phyloP scores from a whole-genome alignment of 2,888 invertebrate species.

The Drosophila borborema region DNA sequence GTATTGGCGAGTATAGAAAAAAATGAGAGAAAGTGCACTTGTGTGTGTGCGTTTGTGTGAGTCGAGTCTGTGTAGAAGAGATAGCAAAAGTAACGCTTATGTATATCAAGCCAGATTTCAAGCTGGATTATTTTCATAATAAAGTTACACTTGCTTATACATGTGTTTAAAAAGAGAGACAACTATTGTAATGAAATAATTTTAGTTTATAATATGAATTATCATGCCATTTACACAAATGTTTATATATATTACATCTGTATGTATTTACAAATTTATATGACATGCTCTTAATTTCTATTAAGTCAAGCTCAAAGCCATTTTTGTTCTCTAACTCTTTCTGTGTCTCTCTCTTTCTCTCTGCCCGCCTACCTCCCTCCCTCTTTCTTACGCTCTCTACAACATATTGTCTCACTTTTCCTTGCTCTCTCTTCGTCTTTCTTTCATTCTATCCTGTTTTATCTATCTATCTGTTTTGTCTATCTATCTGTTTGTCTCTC shows the following conservation, averaged over 20 bases:
- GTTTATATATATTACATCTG: background rate
- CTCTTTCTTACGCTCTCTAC: no score
- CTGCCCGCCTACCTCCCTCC: no score
- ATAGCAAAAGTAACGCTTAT: constrained; percentile 5
- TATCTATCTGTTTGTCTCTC: no score
- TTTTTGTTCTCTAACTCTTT: background rate
- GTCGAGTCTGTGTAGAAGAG: background rate
- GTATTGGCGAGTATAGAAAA: constrained; percentile 19
- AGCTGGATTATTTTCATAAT: background rate
- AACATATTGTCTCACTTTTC: no score
- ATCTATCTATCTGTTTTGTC: no score
- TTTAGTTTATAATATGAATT: background rate
- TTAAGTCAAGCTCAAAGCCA: background rate
- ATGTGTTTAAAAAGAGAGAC: background rate
- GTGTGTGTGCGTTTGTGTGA: background rate
- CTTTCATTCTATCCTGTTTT: no score
- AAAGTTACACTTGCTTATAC: background rate
- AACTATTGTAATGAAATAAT: background rate
- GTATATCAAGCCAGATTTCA: constrained; percentile 36
- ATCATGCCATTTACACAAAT: background rate
- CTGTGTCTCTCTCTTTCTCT: background rate
- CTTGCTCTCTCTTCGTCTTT: no score
- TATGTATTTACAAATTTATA: background rate
- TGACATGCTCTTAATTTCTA: background rate
- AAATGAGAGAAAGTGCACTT: constrained; percentile 8